Evolutionary conservation across 2,113 vertebrate species (phyloP).

Genomic region (Capreolus pygargus): DNA sequence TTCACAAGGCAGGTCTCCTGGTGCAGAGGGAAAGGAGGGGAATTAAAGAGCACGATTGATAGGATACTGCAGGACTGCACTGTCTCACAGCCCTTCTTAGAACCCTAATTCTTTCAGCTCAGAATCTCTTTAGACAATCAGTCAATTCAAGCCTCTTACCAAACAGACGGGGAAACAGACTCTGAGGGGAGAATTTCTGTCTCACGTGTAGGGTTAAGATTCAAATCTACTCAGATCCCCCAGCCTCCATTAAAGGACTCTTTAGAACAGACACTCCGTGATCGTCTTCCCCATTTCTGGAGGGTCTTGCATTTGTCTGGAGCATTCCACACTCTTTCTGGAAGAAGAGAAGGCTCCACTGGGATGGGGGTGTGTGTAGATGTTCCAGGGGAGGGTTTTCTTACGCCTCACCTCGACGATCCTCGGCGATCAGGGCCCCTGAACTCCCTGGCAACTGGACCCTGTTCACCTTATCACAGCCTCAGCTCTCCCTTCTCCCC

Average conservation of each 20-base stretch:
- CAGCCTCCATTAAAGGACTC: neutral
- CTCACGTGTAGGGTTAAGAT: neutral
- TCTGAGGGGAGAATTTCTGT: neutral
- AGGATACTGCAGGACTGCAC: neutral
- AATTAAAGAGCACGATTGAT: rapidly evolving
- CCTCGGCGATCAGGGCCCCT: neutral
- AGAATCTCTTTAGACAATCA: neutral
- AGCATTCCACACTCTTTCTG: neutral
- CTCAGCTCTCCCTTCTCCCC: neutral
- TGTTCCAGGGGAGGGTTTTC: neutral
- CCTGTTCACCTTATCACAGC: neutral
- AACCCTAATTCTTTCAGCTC: neutral
- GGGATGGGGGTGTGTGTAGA: neutral
- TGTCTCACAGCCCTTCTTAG: neutral
- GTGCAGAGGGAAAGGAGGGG: neutral
- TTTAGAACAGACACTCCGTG: neutral
- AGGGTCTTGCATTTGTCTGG: neutral
- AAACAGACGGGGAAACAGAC: neutral
- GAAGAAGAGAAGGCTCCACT: neutral
- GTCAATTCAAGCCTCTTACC: neutral
- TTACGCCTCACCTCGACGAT: no score
- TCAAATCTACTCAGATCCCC: neutral
- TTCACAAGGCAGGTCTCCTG: neutral
- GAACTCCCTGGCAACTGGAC: neutral
- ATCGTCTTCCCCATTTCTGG: neutral